Percentiles rank a stretch among this genome's conserved stretches.
Evolutionary conservation across 2,888 invertebrate genomes (phyloP).

Genomic region (Cephonodes hylas): DNA sequence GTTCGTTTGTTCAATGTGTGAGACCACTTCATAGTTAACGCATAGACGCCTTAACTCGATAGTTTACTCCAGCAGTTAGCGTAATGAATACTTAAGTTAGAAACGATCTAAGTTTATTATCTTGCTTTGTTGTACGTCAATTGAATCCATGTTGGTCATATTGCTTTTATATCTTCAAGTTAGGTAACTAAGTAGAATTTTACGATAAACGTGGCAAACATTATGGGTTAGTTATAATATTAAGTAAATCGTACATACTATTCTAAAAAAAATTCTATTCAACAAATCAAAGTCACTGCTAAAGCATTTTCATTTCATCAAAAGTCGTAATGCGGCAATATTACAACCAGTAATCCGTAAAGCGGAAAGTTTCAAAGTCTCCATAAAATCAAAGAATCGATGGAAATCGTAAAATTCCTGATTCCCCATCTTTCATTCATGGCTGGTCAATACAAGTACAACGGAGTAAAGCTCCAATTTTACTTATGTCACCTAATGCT

Average conservation of each 20-base stretch:
- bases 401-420: not conserved
- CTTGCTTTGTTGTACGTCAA: too few relatives aligned
- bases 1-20: slow-evolving; percentile 5
- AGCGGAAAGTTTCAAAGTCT: not conserved
- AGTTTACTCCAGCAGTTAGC: not conserved
- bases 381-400: not conserved
- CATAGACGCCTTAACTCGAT: not conserved
- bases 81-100: not conserved
- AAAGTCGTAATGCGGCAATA: not conserved
- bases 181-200: too few relatives aligned
- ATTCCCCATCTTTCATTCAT: slow-evolving; percentile 7
- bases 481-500: slow-evolving; percentile 9
- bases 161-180: too few relatives aligned
- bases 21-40: not conserved
- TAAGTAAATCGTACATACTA: too few relatives aligned
- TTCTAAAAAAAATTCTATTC: too few relatives aligned
- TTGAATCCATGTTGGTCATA: too few relatives aligned
- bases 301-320: too few relatives aligned
- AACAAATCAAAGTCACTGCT: too few relatives aligned
- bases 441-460: slow-evolving; percentile 11
- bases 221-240: too few relatives aligned
- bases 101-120: too few relatives aligned
- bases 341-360: not conserved
- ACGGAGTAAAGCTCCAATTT: slow-evolving; percentile 10
- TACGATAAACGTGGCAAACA: too few relatives aligned